A percentile compares a stretch with the other conserved stretches of the same genome.
Evolutionary conservation across 2,797 vertebrate genomes (phyloP).

Genomic region (Squalus acanthias): DNA sequence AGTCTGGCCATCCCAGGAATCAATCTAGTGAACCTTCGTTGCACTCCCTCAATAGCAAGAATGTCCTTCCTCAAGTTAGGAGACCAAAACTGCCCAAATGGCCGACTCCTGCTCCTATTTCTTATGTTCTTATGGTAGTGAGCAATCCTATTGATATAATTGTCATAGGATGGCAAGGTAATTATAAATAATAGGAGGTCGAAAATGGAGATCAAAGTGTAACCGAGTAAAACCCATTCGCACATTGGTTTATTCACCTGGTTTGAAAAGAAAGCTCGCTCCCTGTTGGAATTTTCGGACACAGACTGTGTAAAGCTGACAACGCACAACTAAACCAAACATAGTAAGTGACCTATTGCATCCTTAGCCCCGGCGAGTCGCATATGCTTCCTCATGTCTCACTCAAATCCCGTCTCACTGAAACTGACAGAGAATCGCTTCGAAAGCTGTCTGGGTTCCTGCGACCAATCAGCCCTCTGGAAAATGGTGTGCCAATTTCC

Average conservation of each 20-base stretch:
- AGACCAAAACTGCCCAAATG: too few species aligned
- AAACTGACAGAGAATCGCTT: constrained; percentile 43
- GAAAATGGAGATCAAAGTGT: not conserved
- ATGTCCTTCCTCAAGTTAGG: too few species aligned
- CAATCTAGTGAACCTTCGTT: too few species aligned
- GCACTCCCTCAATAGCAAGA: too few species aligned
- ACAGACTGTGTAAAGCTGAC: not conserved
- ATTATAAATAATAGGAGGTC: not conserved
- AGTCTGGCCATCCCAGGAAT: too few species aligned
- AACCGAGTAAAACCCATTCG: not conserved
- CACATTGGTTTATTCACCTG: not conserved
- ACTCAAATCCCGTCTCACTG: constrained; percentile 40
- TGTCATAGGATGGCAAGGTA: not conserved
- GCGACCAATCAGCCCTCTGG: constrained; percentile 35
- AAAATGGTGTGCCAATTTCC: rapidly evolving
- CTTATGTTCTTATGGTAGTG: not conserved
- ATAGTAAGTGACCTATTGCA: constrained; percentile 36
- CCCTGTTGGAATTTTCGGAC: not conserved
- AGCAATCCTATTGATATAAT: not conserved
- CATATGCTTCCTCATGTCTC: constrained; percentile 41
- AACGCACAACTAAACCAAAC: not conserved
- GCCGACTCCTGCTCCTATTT: not conserved
- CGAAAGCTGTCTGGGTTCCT: constrained; percentile 39
- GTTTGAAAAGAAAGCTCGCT: not conserved
- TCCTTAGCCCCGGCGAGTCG: constrained; percentile 45